phyloP scores from a whole-genome alignment of 1,140 invertebrate genomes.

The Brachionus paranguensis region DNA sequence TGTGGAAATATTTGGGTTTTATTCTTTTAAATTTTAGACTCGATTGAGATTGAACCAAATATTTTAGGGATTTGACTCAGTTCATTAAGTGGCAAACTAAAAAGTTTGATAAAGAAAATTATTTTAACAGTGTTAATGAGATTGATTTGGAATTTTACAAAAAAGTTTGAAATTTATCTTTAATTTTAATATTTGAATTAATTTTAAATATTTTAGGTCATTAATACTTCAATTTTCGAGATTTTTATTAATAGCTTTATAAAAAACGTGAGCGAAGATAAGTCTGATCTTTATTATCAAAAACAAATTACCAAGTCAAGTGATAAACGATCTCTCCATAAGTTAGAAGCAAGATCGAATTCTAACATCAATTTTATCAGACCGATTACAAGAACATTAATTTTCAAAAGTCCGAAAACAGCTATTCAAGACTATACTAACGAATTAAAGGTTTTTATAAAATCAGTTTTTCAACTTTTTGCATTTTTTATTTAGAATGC shows the following conservation, averaged over 20 bases:
- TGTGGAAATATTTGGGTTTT: constrained; percentile 20
- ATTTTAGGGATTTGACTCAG: not conserved
- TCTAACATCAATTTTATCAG: not conserved
- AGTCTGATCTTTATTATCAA: not conserved
- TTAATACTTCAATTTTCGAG: not conserved
- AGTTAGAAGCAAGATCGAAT: not conserved
- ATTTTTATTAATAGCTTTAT: not conserved
- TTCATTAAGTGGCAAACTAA: not conserved
- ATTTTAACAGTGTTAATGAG: not conserved
- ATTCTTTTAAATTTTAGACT: not conserved
- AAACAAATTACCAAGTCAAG: not conserved
- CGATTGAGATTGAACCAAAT: no score
- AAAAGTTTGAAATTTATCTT: not conserved
- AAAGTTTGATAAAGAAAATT: not conserved
- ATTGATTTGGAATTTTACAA: not conserved
- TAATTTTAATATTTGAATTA: not conserved
- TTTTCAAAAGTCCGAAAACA: not conserved
- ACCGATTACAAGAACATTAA: not conserved
- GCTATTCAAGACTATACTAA: not conserved
- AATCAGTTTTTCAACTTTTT: not conserved
- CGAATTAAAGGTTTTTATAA: not conserved
- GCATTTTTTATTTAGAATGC: not conserved
- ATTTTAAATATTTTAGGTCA: not conserved
- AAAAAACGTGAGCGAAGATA: not conserved
- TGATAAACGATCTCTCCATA: not conserved